Evolutionary conservation across 1,140 invertebrate genomes (phyloP).

Genomic region (Eupristina koningsbergeri): DNA sequence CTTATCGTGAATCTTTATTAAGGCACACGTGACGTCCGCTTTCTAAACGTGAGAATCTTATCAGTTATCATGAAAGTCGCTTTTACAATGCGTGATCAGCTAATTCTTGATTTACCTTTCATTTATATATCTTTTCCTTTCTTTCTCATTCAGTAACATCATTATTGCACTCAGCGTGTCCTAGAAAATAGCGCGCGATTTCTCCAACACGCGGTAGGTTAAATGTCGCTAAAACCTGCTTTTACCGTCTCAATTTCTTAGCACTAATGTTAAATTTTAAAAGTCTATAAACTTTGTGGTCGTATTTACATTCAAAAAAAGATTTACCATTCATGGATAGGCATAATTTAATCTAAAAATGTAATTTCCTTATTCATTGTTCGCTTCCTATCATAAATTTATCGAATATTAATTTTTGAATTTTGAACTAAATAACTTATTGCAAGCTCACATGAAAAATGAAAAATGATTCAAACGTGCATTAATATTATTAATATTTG

Average conservation of each 20-base stretch:
- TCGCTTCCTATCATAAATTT: no score
- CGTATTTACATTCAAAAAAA: neutral
- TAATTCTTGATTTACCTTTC: constrained; percentile 36
- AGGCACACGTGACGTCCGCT: neutral
- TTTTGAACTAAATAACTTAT: no score
- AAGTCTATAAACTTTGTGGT: neutral
- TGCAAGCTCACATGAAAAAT: no score
- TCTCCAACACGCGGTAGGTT: constrained; percentile 26
- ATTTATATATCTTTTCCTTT: constrained; percentile 3
- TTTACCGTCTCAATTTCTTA: constrained; percentile 33
- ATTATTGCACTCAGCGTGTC: constrained; percentile 41
- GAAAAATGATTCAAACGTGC: no score
- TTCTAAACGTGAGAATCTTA: constrained; percentile 48
- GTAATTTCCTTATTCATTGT: no score
- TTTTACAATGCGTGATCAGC: constrained; percentile 12
- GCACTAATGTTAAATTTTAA: neutral
- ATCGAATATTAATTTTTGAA: no score
- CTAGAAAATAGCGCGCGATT: constrained; percentile 49
- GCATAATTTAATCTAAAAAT: no score
- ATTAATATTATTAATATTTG: no score
- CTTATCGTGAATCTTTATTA: neutral
- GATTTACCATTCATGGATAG: neutral
- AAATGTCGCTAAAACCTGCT: constrained; percentile 48
- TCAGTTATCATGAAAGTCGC: constrained; percentile 39
- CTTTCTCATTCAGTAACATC: constrained; percentile 14